Conservation (phyloP, 1,140 invertebrate genomes). For the Conus ventricosus region DNA sequence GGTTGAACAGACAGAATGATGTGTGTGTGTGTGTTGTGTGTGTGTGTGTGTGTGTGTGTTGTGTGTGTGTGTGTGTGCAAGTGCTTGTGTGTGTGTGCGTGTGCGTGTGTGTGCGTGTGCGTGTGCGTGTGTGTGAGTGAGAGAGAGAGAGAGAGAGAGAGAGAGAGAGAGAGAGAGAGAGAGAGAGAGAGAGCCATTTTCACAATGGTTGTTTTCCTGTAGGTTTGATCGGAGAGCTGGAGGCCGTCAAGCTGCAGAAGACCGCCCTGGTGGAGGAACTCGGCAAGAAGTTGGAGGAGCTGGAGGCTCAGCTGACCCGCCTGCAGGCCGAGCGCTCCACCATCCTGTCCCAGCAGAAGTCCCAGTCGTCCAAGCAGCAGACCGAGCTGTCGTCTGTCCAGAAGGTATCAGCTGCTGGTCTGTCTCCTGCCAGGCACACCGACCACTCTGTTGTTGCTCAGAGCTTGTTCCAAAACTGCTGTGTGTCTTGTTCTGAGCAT, state of each 20-base stretch:
- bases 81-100: neutral
- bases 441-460: too few species aligned
- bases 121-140: neutral
- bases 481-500: neutral
- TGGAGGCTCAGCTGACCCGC: conserved; percentile 57
- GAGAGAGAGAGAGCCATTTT: too few species aligned
- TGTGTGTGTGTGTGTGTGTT: too few species aligned
- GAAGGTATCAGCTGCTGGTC: conserved; percentile 52
- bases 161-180: too few species aligned
- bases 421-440: neutral
- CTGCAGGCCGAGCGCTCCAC: conserved; percentile 60
- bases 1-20: too few species aligned
- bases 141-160: too few species aligned
- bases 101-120: neutral
- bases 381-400: conserved; percentile 61
- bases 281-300: conserved; percentile 53
- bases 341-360: conserved; percentile 56
- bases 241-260: conserved; percentile 67
- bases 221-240: conserved; percentile 66
- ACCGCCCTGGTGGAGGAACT: conserved; percentile 61
- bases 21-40: too few species aligned
- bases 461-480: neutral
- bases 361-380: conserved; percentile 52
- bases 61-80: neutral
- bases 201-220: neutral